Conservation (phyloP, 2,888 invertebrate species). For the Lottia gigantea region DNA sequence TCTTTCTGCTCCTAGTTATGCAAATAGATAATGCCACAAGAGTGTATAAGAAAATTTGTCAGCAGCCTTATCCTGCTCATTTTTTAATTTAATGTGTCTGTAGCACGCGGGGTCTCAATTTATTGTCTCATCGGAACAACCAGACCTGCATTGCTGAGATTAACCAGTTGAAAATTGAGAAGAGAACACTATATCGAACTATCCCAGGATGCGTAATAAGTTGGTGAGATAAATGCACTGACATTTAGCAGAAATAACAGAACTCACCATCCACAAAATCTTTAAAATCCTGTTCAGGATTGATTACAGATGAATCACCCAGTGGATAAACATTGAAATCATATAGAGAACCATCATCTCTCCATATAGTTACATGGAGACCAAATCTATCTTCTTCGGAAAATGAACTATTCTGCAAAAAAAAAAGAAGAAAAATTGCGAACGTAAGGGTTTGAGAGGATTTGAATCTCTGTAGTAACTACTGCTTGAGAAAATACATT, state of each 20-base stretch:
- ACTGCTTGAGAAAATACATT: too few species aligned
- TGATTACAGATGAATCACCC: not conserved
- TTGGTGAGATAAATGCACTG: too few species aligned
- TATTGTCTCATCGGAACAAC: not conserved
- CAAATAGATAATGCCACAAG: too few species aligned
- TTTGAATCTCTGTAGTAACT: too few species aligned
- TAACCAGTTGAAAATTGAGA: too few species aligned
- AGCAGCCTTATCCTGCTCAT: not conserved
- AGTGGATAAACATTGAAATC: slow-evolving; percentile 12
- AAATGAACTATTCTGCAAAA: slow-evolving; percentile 13
- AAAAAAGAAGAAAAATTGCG: not conserved
- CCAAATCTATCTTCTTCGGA: not conserved
- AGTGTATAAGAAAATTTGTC: too few species aligned
- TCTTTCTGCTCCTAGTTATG: not conserved
- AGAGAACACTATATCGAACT: too few species aligned
- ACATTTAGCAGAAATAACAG: too few species aligned
- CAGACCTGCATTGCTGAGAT: not conserved
- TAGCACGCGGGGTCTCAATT: too few species aligned
- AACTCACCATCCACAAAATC: slow-evolving; percentile 12
- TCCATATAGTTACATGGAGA: slow-evolving; percentile 12
- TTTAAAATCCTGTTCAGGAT: not conserved
- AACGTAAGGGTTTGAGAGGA: too few species aligned
- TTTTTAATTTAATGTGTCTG: too few species aligned
- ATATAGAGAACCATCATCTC: slow-evolving; percentile 10
- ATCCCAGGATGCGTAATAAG: too few species aligned